Base-by-base conservation (phyloP, 2,888 invertebrate genomes). In the Hypselothyrea guttata region DNA sequence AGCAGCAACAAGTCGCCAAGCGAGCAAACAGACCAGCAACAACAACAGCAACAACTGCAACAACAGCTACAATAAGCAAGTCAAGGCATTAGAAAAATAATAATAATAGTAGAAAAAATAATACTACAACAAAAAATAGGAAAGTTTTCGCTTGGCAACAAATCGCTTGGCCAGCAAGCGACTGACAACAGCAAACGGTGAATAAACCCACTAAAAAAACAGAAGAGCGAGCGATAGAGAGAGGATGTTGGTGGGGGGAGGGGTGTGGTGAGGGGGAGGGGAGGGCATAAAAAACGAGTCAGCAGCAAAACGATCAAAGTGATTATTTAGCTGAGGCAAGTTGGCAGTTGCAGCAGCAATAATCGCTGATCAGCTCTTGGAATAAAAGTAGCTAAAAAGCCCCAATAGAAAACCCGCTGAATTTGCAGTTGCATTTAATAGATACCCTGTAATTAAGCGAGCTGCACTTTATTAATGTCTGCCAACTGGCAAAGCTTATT, bases 91-190 rank as follows among this genome's bases (percentile, higher is more conserved):
- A 53, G 57, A 60, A 62, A 54, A 46, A 33, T 22, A 63, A 53
- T 46, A 54, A 42, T 34, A 22, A 51, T 12, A 42, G 42, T 48
- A 53, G 47, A 34, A 46, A 40, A 16, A n/a, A 45, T 7, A 31
- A 35, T 22, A 42, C 16, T 18, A 38, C 22, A 47, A 54, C 37
- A 65, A 68, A 31, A 57, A 57, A 52, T 60, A 68, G 57, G 69
- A 71, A 71, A 71, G 71, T 72, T 71, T 22, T 57, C 51, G 71
- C 71, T 71, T 72, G 69, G 71, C 69, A 71, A 72, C 72, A 72
- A 68, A 70, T 70, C 70, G 70, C 22, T 40, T 46, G 58, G 53
- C 53, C 58, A 58, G 52, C 70, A 71, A 66, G 53, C 72, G 69
- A 64, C 59, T 18, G 49, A 16, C 58, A 51, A 33, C 49, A 31